Conservation (phyloP, 2,113 vertebrate species). For the Cichladusa arquata region DNA sequence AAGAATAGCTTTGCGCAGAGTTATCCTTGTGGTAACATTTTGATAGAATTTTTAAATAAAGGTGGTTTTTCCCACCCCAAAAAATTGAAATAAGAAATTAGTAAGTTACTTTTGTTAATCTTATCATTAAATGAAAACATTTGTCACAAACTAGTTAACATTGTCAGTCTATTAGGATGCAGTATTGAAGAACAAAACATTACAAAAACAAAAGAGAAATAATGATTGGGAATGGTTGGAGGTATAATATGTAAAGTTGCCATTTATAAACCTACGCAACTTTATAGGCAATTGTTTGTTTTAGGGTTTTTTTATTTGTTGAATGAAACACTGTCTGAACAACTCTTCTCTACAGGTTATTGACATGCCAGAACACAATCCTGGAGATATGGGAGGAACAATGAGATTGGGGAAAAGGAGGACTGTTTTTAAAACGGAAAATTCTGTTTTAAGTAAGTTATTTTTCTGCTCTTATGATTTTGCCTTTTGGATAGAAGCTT, state of each 20-base stretch:
- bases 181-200: not conserved
- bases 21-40: not conserved
- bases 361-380: slow-evolving; percentile 80
- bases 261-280: not conserved
- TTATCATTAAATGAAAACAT: not conserved
- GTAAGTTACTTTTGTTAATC: not conserved
- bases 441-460: slow-evolving; percentile 77
- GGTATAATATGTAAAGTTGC: not conserved
- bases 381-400: slow-evolving; percentile 77
- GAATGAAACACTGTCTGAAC: not conserved
- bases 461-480: not conserved
- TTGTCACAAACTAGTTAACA: not conserved
- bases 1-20: not conserved
- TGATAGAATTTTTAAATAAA: not conserved
- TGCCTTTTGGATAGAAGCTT: not conserved
- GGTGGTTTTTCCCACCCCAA: rapidly evolving
- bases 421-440: slow-evolving; percentile 75
- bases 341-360: slow-evolving; percentile 72
- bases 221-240: not conserved
- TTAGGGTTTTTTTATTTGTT: not conserved
- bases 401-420: slow-evolving; percentile 80
- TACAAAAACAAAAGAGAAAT: not conserved
- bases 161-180: not conserved
- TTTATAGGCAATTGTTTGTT: not conserved
- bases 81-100: not conserved